Base-by-base conservation (phyloP, 1,140 invertebrate species). In the Mamestra configurata region DNA sequence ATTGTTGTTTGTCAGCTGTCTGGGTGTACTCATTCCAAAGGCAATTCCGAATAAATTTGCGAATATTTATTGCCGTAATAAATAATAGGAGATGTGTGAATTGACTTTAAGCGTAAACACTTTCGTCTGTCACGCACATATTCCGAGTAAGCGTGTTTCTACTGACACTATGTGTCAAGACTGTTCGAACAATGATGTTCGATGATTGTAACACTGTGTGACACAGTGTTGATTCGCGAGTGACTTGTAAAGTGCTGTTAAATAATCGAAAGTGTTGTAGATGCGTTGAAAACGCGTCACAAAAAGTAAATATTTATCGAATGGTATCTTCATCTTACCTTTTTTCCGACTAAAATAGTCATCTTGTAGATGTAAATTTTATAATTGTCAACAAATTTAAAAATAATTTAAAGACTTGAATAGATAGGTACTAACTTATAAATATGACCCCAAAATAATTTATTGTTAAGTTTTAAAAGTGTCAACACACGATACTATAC, bases 231-330 rank as follows among this genome's bases (percentile, higher is more conserved):
- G 8, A 71, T 31, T n/a, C 15, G 27, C 24, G 6, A 31, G 15
- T 0, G 10, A 11, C 15, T 31, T 71, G 68, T 35, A 20, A 68
- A 68, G 1, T n/a, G 13, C 11, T 46, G 22, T 68, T 71, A 31
- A 53, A 51, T 53, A 53, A 71, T 71, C n/a, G 68, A 71, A 71
- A 71, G 68, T 71, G 64, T 22, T 43, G 18, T 15, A 68, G 18
- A 43, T 43, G 64, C 64, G 64, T 68, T 46, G 40, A 66, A 51
- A 43, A 66, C 61, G 18, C 31, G 59, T 46, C 46, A 27, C 64
- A 68, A 68, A 46, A 68, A 49, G 40, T 68, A 46, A 68, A 68
- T 68, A 68, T 68, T 68, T 68, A 49, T 68, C 40, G 40, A 20
- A 46, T n/a, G 31, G 40, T 46, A 35, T 27, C 37, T 43, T 11